Evolutionary conservation across 2,797 vertebrate genomes (phyloP), one percentile per base, ranked within the genome.

Genomic region (Philypnodon macrostomus): DNA sequence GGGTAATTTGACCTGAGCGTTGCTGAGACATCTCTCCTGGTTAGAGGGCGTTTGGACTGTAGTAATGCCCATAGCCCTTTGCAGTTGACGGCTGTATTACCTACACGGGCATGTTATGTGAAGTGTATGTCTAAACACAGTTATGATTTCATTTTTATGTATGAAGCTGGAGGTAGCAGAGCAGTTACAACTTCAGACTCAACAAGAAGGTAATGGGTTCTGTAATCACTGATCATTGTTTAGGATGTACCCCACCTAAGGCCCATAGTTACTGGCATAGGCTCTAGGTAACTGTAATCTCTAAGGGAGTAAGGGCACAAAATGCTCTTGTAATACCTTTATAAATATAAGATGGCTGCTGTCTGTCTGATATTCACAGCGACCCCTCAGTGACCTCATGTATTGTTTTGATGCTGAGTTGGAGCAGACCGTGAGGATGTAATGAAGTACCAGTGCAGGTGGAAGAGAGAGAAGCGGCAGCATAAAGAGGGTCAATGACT

Each of bases 1-100:
- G 55, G 49, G 46, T 83, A 75, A 85, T 83, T 67, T 53, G 53
- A 79, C 70, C 58, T 60, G 77, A 84, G 75, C 69, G 38, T 48
- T 53, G 52, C 13, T 41, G 53, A 74, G 64, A 60, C 53, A 53
- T 51, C 53, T 49, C 56, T 73, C 70, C 38, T n/a, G 62, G 70
- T 70, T 63, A 45, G 57, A 39, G 40, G 58, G 45, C 54, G 44
- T 72, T 77, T 66, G 65, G 37, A 44, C 35, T 50, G 8, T 4
- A 30, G 47, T 67, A 37, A 44, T 7, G 48, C 15, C 30, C 6
- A n/a, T 15, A 15, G 11, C 1, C 58, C 3, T 35, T 13, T 36
- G 13, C 21, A 16, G 10, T 49, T 26, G 51, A 10, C 7, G 26
- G 21, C 50, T 58, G 8, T 45, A 45, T 21, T 13, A 30, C 30